These are phyloP conservation scores for Egretta garzetta DNA, from an alignment of 2,113 vertebrate species.

Conservation along the genomic window DNA sequence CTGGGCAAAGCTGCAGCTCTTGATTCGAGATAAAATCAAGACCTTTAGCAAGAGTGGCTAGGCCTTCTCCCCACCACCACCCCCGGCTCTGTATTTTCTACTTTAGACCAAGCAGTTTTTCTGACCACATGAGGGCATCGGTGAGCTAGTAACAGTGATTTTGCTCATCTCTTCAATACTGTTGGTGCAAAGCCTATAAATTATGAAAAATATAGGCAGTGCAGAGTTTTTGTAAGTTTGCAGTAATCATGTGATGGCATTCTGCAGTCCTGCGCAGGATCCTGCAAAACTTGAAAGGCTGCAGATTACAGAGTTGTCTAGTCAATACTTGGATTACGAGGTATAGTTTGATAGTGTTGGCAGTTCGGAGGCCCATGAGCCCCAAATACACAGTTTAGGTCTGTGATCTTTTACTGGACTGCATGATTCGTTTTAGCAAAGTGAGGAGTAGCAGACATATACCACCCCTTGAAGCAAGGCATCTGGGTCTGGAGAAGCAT, in stretches of 20 bases:
- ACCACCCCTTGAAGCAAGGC: background rate
- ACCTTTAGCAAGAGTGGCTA: background rate
- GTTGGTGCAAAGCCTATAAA: background rate
- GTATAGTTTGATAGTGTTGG: background rate
- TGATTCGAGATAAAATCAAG: background rate
- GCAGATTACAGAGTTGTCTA: background rate
- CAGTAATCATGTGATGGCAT: background rate
- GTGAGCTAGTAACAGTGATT: conserved; percentile 22
- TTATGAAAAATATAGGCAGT: background rate
- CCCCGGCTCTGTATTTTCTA: background rate
- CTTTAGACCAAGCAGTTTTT: background rate
- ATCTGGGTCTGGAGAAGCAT: background rate
- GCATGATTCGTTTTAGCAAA: background rate
- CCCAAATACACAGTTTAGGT: background rate
- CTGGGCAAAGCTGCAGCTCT: background rate
- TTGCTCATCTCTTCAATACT: background rate
- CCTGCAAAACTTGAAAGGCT: background rate
- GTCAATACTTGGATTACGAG: background rate
- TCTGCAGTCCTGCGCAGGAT: background rate
- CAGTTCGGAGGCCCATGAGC: background rate
- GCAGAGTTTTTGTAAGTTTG: background rate
- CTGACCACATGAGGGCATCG: conserved; percentile 69
- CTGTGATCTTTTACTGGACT: background rate
- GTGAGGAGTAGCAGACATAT: background rate
- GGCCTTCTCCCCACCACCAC: background rate